These are phyloP conservation scores for Callitettix versicolor DNA, from an alignment of 1,140 invertebrate species.

Conservation along the genomic window DNA sequence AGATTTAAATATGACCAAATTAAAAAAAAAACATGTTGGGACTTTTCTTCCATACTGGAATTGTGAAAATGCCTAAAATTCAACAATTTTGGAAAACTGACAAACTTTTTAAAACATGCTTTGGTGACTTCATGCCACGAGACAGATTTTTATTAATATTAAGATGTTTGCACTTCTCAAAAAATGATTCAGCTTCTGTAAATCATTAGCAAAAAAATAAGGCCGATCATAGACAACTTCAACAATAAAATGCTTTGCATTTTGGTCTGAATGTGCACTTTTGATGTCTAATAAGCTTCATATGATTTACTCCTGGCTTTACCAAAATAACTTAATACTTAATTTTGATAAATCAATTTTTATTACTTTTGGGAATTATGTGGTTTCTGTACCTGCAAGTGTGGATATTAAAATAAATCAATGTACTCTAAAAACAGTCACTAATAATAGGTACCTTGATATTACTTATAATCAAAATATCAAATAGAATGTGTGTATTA, in stretches of 20 bases:
- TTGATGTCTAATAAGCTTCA: conserved; percentile 19
- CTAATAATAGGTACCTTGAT: too few relatives aligned
- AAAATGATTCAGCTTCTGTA: not conserved
- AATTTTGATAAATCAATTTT: too few relatives aligned
- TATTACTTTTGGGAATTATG: too few relatives aligned
- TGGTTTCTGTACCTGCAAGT: too few relatives aligned
- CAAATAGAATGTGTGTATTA: conserved; percentile 27
- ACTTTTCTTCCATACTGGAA: conserved; percentile 1
- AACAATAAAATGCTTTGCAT: not conserved
- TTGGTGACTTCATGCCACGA: conserved; percentile 4
- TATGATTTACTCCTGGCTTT: too few relatives aligned
- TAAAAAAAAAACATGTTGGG: not conserved
- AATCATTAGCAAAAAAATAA: not conserved
- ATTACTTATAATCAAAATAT: conserved; percentile 30
- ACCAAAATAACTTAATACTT: too few relatives aligned
- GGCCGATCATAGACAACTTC: conserved; percentile 1
- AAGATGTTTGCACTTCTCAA: not conserved
- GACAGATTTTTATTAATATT: conserved; percentile 9
- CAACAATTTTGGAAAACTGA: conserved; percentile 9
- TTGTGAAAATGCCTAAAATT: not conserved
- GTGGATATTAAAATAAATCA: conserved; percentile 25
- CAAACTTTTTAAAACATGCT: conserved; percentile 1
- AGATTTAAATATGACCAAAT: not conserved
- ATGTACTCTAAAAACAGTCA: too few relatives aligned
- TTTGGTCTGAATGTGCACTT: too few relatives aligned